Percentiles rank a stretch among this genome's conserved stretches.
Conservation (phyloP, 1,140 invertebrate genomes). For the Oscheius sp. region DNA sequence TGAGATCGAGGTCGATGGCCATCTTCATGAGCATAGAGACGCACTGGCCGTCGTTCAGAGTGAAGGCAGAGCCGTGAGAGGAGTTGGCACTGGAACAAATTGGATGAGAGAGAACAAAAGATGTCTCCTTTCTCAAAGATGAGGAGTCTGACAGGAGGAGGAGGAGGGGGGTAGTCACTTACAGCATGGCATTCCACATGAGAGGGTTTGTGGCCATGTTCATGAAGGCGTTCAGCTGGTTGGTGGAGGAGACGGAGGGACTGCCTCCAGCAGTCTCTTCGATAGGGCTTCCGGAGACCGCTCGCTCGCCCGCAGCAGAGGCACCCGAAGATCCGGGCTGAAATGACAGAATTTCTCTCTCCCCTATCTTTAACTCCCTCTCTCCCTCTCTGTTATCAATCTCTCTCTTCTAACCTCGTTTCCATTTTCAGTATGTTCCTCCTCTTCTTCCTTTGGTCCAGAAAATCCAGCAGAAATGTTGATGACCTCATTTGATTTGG, state of each 20-base stretch:
- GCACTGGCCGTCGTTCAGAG: slow-evolving; percentile 33
- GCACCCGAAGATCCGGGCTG: background rate
- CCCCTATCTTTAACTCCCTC: background rate
- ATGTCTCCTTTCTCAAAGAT: background rate
- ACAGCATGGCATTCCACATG: slow-evolving; percentile 18
- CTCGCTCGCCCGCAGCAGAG: background rate
- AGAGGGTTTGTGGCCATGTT: slow-evolving; percentile 26
- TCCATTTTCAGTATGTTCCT: slow-evolving; percentile 23
- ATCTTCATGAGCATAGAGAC: slow-evolving; percentile 38
- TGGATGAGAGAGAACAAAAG: slow-evolving; percentile 2
- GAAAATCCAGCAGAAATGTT: slow-evolving; percentile 35
- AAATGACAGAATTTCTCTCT: background rate
- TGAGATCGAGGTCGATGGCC: slow-evolving; percentile 38
- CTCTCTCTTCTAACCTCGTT: background rate
- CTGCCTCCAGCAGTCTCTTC: slow-evolving; percentile 6
- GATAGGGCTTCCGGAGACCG: background rate
- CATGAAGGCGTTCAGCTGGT: slow-evolving; percentile 4
- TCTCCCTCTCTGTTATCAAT: background rate
- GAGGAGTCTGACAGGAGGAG: background rate
- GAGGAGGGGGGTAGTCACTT: background rate
- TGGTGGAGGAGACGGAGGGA: slow-evolving; percentile 9
- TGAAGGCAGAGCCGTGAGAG: slow-evolving; percentile 18
- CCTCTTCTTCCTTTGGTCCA: slow-evolving; percentile 15
- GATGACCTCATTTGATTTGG: slow-evolving; percentile 37
- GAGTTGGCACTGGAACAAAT: slow-evolving; percentile 13